These are phyloP conservation scores for Struthidea cinerea DNA, from an alignment of 2,113 vertebrate genomes.

Conservation along the genomic window DNA sequence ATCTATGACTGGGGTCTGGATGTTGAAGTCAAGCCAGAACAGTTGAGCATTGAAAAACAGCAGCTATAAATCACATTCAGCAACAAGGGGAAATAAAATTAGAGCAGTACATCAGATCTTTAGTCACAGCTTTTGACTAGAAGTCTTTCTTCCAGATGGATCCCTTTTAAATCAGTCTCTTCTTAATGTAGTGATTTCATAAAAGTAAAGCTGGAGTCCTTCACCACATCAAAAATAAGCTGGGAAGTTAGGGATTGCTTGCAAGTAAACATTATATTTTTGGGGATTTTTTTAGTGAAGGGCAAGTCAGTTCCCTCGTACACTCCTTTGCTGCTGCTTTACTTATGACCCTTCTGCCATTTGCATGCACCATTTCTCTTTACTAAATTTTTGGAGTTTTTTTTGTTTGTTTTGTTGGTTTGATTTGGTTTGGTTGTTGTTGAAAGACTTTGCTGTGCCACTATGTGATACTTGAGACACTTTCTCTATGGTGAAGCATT, in stretches of 20 bases:
- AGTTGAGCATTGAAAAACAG: background rate
- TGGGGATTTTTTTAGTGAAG: background rate
- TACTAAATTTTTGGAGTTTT: rapidly evolving
- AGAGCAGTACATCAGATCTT: background rate
- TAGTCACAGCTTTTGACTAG: background rate
- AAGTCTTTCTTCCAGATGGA: background rate
- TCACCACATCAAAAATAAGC: background rate
- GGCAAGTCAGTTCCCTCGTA: background rate
- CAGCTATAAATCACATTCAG: background rate
- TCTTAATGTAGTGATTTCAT: background rate
- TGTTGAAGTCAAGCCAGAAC: background rate
- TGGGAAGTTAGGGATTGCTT: background rate
- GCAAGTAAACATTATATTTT: background rate
- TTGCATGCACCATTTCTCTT: background rate
- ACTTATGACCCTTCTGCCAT: background rate
- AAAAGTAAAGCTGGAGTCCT: background rate
- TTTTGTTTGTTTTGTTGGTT: background rate
- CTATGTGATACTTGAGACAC: background rate
- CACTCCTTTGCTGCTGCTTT: background rate
- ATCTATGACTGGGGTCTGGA: background rate
- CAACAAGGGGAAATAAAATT: background rate
- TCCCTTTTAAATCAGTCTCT: background rate
- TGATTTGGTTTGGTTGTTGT: background rate
- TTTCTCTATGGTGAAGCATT: background rate
- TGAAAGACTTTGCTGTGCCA: background rate